Base-by-base conservation (phyloP, 2,797 vertebrate genomes). In the Chaetophractus vellerosus region DNA sequence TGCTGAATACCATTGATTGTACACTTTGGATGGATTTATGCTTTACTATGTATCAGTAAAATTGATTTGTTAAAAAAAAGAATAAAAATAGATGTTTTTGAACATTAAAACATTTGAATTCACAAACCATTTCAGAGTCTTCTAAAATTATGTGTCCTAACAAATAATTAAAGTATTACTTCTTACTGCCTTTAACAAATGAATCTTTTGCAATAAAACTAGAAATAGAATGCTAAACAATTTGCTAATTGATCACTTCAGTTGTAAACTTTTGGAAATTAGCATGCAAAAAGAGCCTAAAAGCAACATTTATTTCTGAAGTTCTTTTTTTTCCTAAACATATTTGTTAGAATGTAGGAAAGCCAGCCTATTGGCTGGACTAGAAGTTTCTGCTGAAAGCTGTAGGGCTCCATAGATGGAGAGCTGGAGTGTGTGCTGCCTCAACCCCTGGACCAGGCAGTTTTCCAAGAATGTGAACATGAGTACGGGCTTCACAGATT, bases 81-180 rank as follows among this genome's bases (percentile, higher is more conserved):
- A 83, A 83, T 87, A 76, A 95, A 82, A 83, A 28, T 41, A 74
- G 52, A 55, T 55, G 16, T 55, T 52, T 55, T 55, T 19, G 18
- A 21, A 55, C 18, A 55, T 55, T 55, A 55, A 55, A 18, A 55
- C 52, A 55, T 85, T 88, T 59, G 93, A 75, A 50, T 71, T 55
- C 75, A 92, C 81, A 75, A 90, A 78, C 81, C 45, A 71, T 90
- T 81, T 90, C 72, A 90, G 38, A 74, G 45, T 93, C 79, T 96
- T 90, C 33, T 81, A 94, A 95, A 93, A 90, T 87, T 48, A 28
- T 63, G 5, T 76, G 14, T 76, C 8, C 45, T 90, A 41, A 41
- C 81, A 16, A 75, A 10, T 84, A 89, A 94, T 87, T 72, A 78
- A 93, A 90, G 72, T 57, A 76, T 1, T 86, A 45, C 38, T 74